Percentiles rank a stretch among this genome's conserved stretches.
Conservation (phyloP, 2,797 vertebrate species). For the Lutjanus argentimaculatus region DNA sequence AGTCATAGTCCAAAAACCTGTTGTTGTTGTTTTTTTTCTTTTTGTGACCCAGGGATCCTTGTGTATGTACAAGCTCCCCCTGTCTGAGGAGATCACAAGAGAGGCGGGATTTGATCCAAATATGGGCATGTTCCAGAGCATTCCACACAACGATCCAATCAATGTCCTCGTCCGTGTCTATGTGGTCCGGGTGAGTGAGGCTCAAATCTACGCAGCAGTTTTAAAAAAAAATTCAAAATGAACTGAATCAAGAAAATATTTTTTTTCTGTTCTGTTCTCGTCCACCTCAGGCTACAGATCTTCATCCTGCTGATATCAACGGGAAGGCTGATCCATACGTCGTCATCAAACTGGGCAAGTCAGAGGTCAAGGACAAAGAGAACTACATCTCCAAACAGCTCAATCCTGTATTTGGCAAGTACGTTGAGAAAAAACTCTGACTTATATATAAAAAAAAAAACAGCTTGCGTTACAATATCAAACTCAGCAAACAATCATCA, state of each 20-base stretch:
- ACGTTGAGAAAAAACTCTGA: conserved; percentile 71
- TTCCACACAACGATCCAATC: conserved; percentile 96
- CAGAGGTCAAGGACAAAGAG: conserved; percentile 97
- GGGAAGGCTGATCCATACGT: conserved; percentile 98
- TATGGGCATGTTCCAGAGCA: conserved; percentile 98
- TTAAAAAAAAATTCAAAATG: neutral
- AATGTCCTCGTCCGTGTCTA: conserved; percentile 95
- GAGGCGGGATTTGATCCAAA: conserved; percentile 94
- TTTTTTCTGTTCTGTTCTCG: neutral
- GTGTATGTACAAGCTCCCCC: conserved; percentile 96
- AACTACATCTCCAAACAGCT: conserved; percentile 99
- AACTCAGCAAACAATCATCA: neutral
- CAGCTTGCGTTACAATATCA: too few relatives aligned
- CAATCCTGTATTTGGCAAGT: conserved; percentile 98
- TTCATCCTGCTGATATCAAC: conserved; percentile 98
- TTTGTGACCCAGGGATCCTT: conserved; percentile 90
- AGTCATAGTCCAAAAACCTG: neutral
- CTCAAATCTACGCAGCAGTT: neutral
- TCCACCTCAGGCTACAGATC: conserved; percentile 91
- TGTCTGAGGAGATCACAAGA: conserved; percentile 92
- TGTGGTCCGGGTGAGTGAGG: conserved; percentile 90
- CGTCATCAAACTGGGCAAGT: conserved; percentile 95
- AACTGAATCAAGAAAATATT: neutral
- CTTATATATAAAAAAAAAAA: too few relatives aligned
- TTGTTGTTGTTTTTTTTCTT: neutral